Conservation (phyloP, 2,113 vertebrate species). For the Echinops telfairi region DNA sequence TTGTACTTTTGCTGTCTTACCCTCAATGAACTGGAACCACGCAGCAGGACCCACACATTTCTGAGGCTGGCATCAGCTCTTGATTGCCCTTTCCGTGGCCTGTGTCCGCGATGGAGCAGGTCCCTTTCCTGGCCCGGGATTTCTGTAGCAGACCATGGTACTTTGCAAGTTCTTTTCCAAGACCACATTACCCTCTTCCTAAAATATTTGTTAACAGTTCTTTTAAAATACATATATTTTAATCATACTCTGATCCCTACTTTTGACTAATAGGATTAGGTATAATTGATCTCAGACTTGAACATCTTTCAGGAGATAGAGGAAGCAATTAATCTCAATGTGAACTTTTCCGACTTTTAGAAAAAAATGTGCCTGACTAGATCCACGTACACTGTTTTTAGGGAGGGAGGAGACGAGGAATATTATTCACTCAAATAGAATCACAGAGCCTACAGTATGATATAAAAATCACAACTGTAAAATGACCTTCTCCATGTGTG, state of each 20-base stretch:
- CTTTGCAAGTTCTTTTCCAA: too few species aligned
- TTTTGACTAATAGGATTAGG: conserved; percentile 5
- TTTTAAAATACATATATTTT: not conserved
- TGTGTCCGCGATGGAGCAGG: not conserved
- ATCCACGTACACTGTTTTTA: not conserved
- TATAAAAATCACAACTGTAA: conserved; percentile 70
- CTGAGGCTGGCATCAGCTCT: not conserved
- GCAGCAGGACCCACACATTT: not conserved
- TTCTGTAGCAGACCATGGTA: too few species aligned
- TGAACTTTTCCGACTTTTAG: conserved; percentile 42
- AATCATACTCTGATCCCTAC: not conserved
- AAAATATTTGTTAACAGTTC: too few species aligned
- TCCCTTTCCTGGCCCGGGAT: not conserved
- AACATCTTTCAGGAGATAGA: conserved; percentile 36
- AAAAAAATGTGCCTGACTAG: not conserved
- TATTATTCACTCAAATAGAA: conserved; percentile 47
- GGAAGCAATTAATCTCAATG: conserved; percentile 26
- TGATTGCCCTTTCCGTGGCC: not conserved
- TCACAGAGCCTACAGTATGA: conserved; percentile 9
- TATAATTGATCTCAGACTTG: not conserved
- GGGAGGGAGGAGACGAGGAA: not conserved
- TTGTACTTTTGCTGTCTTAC: not conserved
- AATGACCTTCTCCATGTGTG: conserved; percentile 61
- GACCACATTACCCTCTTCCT: too few species aligned
- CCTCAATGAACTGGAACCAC: not conserved